Conservation (phyloP, 2,888 invertebrate species). For the Phorcus lineatus region DNA sequence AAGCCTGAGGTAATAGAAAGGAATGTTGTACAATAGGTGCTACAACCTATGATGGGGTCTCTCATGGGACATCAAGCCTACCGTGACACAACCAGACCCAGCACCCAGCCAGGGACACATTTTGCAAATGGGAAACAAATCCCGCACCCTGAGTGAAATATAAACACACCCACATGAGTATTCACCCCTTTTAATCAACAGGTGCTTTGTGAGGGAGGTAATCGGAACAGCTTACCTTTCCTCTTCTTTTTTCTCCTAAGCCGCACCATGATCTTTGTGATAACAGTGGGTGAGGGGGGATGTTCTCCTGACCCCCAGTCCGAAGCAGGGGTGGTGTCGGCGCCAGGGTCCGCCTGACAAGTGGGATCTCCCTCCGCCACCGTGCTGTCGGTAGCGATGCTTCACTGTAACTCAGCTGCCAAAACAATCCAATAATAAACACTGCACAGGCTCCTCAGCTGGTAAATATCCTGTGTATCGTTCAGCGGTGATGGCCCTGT, state of each 20-base stretch:
- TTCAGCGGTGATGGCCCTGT: background rate
- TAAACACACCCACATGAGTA: background rate
- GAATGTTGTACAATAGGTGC: too few species aligned
- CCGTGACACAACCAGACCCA: too few species aligned
- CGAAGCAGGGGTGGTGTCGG: background rate
- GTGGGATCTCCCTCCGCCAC: constrained; percentile 1
- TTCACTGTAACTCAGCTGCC: background rate
- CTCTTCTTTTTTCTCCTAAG: background rate
- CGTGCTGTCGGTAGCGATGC: background rate
- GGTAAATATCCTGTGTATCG: background rate
- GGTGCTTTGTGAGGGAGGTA: background rate
- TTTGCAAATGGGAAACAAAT: background rate
- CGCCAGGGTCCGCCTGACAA: background rate
- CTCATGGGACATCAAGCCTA: too few species aligned
- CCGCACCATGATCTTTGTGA: background rate
- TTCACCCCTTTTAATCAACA: constrained; percentile 3
- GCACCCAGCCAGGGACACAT: background rate
- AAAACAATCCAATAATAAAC: constrained; percentile 8
- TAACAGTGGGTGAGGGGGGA: background rate
- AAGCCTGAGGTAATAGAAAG: too few species aligned
- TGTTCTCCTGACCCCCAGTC: background rate
- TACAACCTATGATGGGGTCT: too few species aligned
- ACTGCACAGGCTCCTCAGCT: background rate
- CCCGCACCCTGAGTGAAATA: background rate
- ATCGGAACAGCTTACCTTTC: background rate